These are phyloP conservation scores for Cephus nigrinus DNA, from an alignment of 2,888 invertebrate species.

Conservation along the genomic window DNA sequence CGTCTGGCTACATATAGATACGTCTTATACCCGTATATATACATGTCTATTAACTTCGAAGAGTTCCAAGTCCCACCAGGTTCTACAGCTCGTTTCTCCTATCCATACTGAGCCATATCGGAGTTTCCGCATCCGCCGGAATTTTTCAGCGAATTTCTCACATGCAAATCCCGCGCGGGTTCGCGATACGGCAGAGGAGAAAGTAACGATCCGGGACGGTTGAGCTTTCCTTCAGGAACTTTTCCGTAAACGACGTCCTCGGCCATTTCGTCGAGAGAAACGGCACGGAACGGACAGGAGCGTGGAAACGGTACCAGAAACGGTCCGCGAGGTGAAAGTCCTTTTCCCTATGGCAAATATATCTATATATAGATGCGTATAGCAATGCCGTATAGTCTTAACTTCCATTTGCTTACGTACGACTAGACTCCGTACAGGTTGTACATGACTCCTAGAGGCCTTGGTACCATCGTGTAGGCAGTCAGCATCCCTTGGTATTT, in stretches of 20 bases:
- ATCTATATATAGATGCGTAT: neutral
- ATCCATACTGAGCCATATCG: neutral
- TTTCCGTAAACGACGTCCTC: neutral
- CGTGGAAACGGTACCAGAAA: neutral
- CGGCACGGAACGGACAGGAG: neutral
- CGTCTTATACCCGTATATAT: neutral
- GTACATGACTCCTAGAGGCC: neutral
- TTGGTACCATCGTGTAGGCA: neutral
- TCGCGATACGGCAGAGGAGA: neutral
- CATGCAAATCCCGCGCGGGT: neutral
- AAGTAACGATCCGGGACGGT: neutral
- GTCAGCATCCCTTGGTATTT: neutral
- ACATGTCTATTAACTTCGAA: neutral
- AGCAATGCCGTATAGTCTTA: neutral
- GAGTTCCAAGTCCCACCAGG: conserved; percentile 3
- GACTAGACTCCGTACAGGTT: neutral
- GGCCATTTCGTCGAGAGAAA: neutral
- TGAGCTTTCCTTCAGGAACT: conserved; percentile 2
- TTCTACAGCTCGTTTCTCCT: neutral
- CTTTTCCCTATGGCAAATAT: neutral
- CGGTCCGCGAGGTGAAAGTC: neutral
- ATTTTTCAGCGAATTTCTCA: conserved; percentile 9
- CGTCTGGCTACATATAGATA: neutral
- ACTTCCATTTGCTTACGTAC: neutral
- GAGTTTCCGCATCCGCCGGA: neutral